These are phyloP conservation scores for Brachylomia viminalis DNA, from an alignment of 2,888 invertebrate species.

Conservation along the genomic window DNA sequence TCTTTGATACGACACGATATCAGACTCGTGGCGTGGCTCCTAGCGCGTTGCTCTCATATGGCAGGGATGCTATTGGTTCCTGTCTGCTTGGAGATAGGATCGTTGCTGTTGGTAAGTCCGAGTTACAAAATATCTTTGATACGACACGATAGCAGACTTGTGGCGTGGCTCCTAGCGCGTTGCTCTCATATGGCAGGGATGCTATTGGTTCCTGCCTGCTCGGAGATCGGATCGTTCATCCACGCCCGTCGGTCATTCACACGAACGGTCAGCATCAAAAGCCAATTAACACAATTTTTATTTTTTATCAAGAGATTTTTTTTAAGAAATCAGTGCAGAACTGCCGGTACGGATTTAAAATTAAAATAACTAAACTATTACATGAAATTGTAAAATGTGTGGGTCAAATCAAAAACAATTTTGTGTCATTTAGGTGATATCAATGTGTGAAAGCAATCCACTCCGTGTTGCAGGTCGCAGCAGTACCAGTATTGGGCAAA, in stretches of 20 bases:
- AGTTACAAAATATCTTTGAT: background rate
- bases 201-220: no score
- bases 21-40: constrained; percentile 97
- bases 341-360: background rate
- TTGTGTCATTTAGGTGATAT: background rate
- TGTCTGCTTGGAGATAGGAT: constrained; percentile 95
- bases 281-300: background rate
- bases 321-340: background rate
- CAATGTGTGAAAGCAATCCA: background rate
- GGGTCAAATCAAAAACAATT: background rate
- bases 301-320: background rate
- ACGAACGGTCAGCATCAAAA: background rate
- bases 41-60: constrained; percentile 95
- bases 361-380: background rate
- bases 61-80: constrained; percentile 97
- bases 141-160: no score
- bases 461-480: background rate
- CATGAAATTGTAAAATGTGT: background rate
- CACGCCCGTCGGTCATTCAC: background rate
- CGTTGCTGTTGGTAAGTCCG: constrained; percentile 94
- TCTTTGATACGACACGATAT: constrained; percentile 92
- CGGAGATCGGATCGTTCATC: background rate
- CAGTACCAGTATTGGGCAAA: background rate
- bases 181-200: no score
- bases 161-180: no score